Evolutionary conservation across 2,797 vertebrate species (phyloP), one percentile per base, ranked within the genome.

Genomic region (Botia kubotai): DNA sequence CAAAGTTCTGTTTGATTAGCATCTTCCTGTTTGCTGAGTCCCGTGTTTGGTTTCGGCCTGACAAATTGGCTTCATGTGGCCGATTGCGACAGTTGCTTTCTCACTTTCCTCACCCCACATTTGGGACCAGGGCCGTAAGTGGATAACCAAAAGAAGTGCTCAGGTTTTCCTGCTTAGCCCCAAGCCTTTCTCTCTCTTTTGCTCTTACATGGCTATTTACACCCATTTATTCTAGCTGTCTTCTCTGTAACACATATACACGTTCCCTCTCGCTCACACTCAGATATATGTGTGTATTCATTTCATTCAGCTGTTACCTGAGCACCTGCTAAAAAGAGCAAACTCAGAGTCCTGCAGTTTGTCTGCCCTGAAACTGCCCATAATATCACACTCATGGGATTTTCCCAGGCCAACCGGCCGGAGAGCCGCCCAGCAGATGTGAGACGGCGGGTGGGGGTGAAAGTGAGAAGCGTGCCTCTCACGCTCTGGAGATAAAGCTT

Each of bases 401-500:
- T 81, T 86, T 86, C 75, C 67, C n/a, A 55, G 14, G 82, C 55
- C 46, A 63, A 65, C 72, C 82, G 72, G 71, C 53, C 77, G 69
- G 74, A 70, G 17, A 78, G 17, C 2, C 8, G 48, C 14, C 13
- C 14, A 43, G 57, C 75, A 77, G 63, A 70, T 75, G 50, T 13
- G 26, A 63, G 50, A 62, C 33, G 1, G 6, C 17, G 21, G 46
- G 21, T 21, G 55, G 62, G 19, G 50, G 23, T 36, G 72, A 43
- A 79, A 66, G 55, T 23, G 68, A 70, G 72, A 81, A 76, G 70
- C 55, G 55, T 79, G 81, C 81, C 48, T 83, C 78, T 67, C 70
- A 43, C 60, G 19, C 19, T 72, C 21, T 3, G 69, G 75, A 79
- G 83, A 83, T 86, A 86, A 84, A 62, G 23, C 53, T 69, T 86